Conservation (phyloP, 2,888 invertebrate species). For the Macrosoma leucophasiata region DNA sequence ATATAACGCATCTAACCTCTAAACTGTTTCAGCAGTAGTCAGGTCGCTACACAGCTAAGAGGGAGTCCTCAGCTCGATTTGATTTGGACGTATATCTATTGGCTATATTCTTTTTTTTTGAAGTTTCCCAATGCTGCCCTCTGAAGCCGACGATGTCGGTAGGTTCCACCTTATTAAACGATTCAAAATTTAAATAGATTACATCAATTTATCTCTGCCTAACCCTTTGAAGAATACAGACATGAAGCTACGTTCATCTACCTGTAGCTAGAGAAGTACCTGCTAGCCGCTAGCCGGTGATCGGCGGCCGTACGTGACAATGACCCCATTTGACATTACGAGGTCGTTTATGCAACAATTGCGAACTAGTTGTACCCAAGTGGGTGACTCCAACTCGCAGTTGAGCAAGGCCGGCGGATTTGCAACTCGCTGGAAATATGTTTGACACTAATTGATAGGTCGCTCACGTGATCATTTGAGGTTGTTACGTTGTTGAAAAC, state of each 20-base stretch:
- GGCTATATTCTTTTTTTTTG: too few species aligned
- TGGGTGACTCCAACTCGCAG: constrained; percentile 56
- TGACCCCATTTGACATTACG: constrained; percentile 67
- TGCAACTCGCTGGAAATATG: constrained; percentile 27
- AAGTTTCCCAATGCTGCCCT: too few species aligned
- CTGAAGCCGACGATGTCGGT: too few species aligned
- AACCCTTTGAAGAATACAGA: too few species aligned
- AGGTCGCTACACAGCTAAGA: too few species aligned
- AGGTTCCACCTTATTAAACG: too few species aligned
- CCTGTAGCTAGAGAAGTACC: constrained; percentile 9
- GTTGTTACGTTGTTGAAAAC: constrained; percentile 33
- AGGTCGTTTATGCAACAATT: constrained; percentile 70
- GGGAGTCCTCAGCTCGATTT: too few species aligned
- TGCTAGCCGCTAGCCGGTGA: constrained; percentile 24
- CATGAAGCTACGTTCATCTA: too few species aligned
- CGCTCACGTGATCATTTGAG: constrained; percentile 30
- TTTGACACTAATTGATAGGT: constrained; percentile 19
- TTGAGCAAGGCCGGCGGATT: constrained; percentile 46
- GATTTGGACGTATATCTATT: too few species aligned
- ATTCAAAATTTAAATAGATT: constrained; percentile 41
- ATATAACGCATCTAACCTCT: constrained; percentile 66
- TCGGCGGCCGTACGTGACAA: constrained; percentile 55
- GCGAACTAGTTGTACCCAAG: constrained; percentile 47
- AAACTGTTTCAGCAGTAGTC: too few species aligned
- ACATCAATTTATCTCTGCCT: constrained; percentile 29